Conservation (phyloP, 2,113 vertebrate species). For the Rhea pennata region DNA sequence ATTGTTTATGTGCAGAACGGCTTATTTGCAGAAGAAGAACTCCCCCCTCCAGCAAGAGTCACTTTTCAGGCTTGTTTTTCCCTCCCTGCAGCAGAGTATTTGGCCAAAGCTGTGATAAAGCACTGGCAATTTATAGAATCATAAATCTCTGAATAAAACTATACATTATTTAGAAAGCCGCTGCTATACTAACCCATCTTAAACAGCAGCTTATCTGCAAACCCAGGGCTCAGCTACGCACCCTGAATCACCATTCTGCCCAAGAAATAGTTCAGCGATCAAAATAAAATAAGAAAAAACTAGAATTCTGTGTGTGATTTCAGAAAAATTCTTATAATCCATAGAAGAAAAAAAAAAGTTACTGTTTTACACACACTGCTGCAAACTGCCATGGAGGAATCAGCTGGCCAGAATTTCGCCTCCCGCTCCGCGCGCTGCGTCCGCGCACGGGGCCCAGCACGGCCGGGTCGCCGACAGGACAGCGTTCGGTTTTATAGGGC, state of each 20-base stretch:
- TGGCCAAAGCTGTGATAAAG: constrained; percentile 36
- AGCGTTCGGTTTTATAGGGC: constrained; percentile 20
- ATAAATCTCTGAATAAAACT: neutral
- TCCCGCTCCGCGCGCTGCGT: neutral
- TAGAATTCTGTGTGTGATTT: neutral
- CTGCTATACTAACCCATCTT: neutral
- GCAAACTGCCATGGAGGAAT: neutral
- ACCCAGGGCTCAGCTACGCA: neutral
- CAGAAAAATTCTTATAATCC: neutral
- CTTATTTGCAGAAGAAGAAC: constrained; percentile 45
- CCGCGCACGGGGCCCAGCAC: neutral
- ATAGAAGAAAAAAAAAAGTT: neutral
- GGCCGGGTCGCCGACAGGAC: neutral
- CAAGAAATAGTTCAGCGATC: neutral
- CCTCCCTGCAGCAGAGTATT: neutral
- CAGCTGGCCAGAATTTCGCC: neutral
- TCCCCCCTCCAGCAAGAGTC: constrained; percentile 25
- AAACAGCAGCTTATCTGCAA: neutral
- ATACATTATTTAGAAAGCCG: constrained; percentile 15
- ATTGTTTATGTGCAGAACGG: constrained; percentile 24
- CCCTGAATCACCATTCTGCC: neutral
- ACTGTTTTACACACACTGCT: neutral
- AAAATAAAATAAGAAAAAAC: neutral
- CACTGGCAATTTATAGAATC: neutral
- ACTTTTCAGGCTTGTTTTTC: constrained; percentile 19